phyloP scores from a whole-genome alignment of 2,113 vertebrate genomes.

The Phalacrocorax aristotelis region DNA sequence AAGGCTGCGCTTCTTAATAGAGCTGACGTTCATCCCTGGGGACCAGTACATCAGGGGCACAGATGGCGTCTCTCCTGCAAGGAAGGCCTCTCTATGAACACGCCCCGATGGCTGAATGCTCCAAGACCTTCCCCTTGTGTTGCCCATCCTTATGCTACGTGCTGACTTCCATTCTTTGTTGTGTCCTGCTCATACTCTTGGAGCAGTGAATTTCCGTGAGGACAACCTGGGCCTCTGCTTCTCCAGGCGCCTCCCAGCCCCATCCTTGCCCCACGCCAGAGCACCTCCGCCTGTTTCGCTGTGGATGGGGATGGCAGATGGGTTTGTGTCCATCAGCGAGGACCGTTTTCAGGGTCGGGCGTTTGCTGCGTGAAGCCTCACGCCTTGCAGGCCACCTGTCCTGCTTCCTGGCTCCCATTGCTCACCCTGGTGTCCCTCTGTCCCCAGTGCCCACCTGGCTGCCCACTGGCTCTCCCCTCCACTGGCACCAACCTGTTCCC shows the following conservation, averaged over 20 bases:
- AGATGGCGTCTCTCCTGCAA: not conserved
- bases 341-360: not conserved
- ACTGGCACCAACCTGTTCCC: not conserved
- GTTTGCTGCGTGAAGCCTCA: fast-evolving
- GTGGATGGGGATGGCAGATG: fast-evolving
- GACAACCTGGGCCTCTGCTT: not conserved
- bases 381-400: not conserved
- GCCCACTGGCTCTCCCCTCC: not conserved
- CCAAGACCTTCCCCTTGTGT: not conserved
- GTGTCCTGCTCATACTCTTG: fast-evolving
- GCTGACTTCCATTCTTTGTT: not conserved
- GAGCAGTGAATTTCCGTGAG: not conserved
- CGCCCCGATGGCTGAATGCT: not conserved
- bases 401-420: not conserved
- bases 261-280: fast-evolving
- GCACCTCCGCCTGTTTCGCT: fast-evolving
- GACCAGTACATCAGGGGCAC: fast-evolving
- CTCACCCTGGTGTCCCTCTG: too few species aligned
- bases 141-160: fast-evolving
- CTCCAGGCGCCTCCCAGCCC: not conserved
- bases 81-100: not conserved
- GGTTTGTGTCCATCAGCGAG: fast-evolving
- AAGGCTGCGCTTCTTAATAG: not conserved
- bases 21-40: not conserved
- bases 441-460: not conserved